Evolutionary conservation across 2,797 vertebrate species (phyloP).

Genomic region (Esox lucius): DNA sequence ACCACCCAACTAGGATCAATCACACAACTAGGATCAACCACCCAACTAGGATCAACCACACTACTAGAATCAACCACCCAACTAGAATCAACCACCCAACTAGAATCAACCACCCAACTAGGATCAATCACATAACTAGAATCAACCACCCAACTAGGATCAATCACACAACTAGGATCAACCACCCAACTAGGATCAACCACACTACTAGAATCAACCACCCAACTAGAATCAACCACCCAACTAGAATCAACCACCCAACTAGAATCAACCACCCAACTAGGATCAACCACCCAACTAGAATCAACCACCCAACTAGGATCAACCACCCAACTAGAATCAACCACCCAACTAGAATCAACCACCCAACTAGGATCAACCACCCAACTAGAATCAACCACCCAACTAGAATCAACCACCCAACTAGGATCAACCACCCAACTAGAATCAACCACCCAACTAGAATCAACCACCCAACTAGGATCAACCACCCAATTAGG

Average conservation of each 20-base stretch:
- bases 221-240: too few relatives aligned
- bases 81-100: background rate
- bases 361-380: too few relatives aligned
- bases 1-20: too few relatives aligned
- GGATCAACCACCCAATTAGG: background rate
- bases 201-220: too few relatives aligned
- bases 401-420: too few relatives aligned
- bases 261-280: background rate
- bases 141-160: background rate
- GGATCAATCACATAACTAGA: background rate
- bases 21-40: too few relatives aligned
- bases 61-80: background rate
- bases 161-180: background rate
- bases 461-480: background rate
- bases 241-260: too few relatives aligned
- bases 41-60: too few relatives aligned
- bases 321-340: background rate
- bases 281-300: background rate
- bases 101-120: too few relatives aligned
- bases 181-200: too few relatives aligned
- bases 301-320: background rate
- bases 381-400: too few relatives aligned
- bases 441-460: background rate
- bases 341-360: too few relatives aligned
- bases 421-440: background rate